Percentiles rank a stretch among this genome's conserved stretches.
These are phyloP conservation scores for Mythimna impura DNA, from an alignment of 2,888 invertebrate species.

Conservation along the genomic window DNA sequence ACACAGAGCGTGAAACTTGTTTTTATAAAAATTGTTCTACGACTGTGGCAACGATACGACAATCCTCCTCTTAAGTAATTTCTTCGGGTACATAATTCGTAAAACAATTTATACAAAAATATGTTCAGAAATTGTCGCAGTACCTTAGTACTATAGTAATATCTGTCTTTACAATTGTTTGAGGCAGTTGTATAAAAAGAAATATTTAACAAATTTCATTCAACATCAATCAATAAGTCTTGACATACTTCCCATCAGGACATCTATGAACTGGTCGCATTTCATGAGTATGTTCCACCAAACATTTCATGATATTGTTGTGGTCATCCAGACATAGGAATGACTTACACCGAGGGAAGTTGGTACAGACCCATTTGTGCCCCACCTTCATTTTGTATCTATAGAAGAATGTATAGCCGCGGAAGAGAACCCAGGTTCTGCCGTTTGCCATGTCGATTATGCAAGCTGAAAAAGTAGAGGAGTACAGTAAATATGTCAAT, in stretches of 20 bases:
- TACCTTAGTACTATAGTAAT: no score
- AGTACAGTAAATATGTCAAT: slow-evolving; percentile 4
- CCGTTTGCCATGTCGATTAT: slow-evolving; percentile 74
- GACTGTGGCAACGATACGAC: no score
- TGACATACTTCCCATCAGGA: slow-evolving; percentile 68
- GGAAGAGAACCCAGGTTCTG: slow-evolving; percentile 68
- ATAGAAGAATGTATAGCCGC: slow-evolving; percentile 77
- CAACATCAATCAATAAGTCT: slow-evolving; percentile 38
- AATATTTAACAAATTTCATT: not conserved
- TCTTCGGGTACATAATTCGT: not conserved
- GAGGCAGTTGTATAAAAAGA: not conserved
- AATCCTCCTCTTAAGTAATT: not conserved
- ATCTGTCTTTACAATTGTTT: not conserved
- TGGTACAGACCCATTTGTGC: slow-evolving; percentile 79
- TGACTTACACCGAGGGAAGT: slow-evolving; percentile 77
- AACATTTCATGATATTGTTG: slow-evolving; percentile 61
- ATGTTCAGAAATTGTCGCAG: not conserved
- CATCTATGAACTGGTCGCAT: slow-evolving; percentile 63
- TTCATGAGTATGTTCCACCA: slow-evolving; percentile 65
- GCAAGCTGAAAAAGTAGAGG: slow-evolving; percentile 64
- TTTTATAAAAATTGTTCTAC: not conserved
- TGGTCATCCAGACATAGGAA: slow-evolving; percentile 69
- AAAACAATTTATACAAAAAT: not conserved
- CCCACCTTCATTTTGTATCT: slow-evolving; percentile 72
- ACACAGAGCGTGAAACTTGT: not conserved